These are phyloP conservation scores for Ericerus pela DNA, from an alignment of 1,140 invertebrate genomes.

Conservation along the genomic window DNA sequence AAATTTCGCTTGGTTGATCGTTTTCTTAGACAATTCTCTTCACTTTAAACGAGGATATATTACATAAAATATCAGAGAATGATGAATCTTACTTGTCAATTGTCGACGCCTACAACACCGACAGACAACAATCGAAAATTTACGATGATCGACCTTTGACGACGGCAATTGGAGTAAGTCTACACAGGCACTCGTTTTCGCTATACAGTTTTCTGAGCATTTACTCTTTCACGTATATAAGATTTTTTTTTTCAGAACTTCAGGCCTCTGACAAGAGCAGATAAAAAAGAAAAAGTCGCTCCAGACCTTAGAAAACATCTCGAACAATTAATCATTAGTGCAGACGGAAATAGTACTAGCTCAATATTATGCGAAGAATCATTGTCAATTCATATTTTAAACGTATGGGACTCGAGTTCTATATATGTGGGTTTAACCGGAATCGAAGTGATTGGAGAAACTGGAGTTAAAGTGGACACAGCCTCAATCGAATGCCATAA, in stretches of 20 bases:
- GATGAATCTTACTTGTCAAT: conserved; percentile 33
- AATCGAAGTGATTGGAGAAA: conserved; percentile 34
- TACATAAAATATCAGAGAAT: conserved; percentile 54
- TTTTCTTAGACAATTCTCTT: conserved; percentile 62
- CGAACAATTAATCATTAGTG: background rate
- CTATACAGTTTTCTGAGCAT: background rate
- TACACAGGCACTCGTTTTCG: background rate
- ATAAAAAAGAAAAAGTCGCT: background rate
- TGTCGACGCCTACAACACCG: conserved; percentile 4
- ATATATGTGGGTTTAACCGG: conserved; percentile 35
- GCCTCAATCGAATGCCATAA: conserved; percentile 18
- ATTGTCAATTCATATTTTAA: conserved; percentile 18
- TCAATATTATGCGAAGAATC: conserved; percentile 21
- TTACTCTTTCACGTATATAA: background rate
- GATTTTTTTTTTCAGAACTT: conserved; percentile 11
- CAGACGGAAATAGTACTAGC: conserved; percentile 18
- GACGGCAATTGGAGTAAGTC: conserved; percentile 30
- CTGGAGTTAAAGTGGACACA: conserved; percentile 25
- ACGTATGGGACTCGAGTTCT: conserved; percentile 20
- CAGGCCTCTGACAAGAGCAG: conserved; percentile 24
- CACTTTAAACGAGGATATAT: conserved; percentile 54
- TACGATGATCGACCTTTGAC: conserved; percentile 40
- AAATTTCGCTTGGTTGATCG: background rate
- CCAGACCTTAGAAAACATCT: background rate
- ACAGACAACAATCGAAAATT: background rate